These are phyloP conservation scores for Cyanoramphus novaezelandiae DNA, from an alignment of 2,113 vertebrate species.

Conservation along the genomic window DNA sequence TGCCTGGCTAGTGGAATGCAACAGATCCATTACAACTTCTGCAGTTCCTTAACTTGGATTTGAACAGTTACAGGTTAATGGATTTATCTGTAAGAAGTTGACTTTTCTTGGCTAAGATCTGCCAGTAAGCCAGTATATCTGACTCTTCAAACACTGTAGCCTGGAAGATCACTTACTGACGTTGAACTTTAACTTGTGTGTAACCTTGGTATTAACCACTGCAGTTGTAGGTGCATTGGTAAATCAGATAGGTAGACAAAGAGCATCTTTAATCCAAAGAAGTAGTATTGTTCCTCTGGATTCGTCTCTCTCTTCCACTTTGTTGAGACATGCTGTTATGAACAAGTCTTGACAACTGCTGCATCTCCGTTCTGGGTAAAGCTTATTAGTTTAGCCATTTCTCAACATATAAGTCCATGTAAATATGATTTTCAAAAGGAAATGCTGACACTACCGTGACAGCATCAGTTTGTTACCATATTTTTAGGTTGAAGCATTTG, in stretches of 20 bases:
- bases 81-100: not conserved
- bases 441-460: slow-evolving; percentile 16
- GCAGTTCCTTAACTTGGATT: not conserved
- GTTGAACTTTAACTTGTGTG: not conserved
- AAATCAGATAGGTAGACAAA: not conserved
- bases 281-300: not conserved
- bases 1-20: rapidly evolving
- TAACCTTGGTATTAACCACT: not conserved
- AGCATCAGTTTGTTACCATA: slow-evolving; percentile 7
- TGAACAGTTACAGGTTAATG: not conserved
- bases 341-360: slow-evolving; percentile 6
- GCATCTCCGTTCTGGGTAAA: not conserved
- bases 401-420: slow-evolving; percentile 26
- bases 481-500: slow-evolving; percentile 29
- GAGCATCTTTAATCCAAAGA: not conserved
- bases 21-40: not conserved
- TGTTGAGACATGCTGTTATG: rapidly evolving
- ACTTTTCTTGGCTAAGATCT: not conserved
- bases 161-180: not conserved
- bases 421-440: not conserved
- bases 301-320: not conserved
- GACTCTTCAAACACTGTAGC: not conserved
- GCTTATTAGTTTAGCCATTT: slow-evolving; percentile 43
- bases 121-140: not conserved
- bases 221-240: not conserved